A percentile compares a stretch with the other conserved stretches of the same genome.
Evolutionary conservation across 2,797 vertebrate genomes (phyloP).

Genomic region (Sorex maritimensis): DNA sequence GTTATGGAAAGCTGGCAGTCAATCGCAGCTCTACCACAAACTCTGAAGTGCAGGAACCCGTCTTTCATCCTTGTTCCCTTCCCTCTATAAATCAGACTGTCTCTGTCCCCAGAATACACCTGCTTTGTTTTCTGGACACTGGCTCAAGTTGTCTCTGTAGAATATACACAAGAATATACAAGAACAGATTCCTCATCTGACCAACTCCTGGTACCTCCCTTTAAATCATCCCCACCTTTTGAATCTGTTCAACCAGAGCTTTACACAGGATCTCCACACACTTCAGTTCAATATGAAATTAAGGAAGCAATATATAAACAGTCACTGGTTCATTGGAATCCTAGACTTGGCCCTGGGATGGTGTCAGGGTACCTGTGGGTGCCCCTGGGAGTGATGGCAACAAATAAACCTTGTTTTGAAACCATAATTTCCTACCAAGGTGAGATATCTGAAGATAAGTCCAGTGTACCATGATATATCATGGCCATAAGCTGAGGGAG

Average conservation of each 20-base stretch:
- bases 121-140: not conserved
- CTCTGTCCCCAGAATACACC: not conserved
- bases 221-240: not conserved
- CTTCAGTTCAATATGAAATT: not conserved
- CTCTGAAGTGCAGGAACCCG: not conserved
- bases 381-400: not conserved
- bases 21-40: not conserved
- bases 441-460: not conserved
- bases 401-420: not conserved
- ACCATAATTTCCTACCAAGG: not conserved
- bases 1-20: not conserved
- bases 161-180: not conserved
- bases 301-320: not conserved
- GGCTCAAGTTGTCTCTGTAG: conserved; percentile 15
- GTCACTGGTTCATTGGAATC: not conserved
- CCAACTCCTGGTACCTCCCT: not conserved
- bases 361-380: rapidly evolving
- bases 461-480: not conserved
- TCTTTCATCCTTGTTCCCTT: not conserved
- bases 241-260: not conserved
- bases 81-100: not conserved
- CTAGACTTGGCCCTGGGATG: not conserved
- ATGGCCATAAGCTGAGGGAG: conserved; percentile 12
- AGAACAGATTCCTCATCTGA: not conserved
- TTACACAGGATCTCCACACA: not conserved